These are phyloP conservation scores for Scylla paramamosain DNA, from an alignment of 1,140 invertebrate genomes.

Conservation along the genomic window DNA sequence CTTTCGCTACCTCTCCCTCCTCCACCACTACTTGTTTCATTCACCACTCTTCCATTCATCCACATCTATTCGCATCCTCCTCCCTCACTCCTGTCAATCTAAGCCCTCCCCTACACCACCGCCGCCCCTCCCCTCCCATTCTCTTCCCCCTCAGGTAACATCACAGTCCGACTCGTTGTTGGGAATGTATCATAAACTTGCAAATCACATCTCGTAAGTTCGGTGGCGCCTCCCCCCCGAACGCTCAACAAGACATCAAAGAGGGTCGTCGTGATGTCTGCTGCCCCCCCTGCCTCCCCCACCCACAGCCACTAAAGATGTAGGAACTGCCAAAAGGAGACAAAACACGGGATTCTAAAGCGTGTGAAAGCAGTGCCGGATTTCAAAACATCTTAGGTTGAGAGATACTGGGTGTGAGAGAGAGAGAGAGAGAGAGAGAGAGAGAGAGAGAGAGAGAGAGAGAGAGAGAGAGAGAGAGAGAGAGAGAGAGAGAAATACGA, in stretches of 20 bases:
- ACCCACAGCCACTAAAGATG: too few species aligned
- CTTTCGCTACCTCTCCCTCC: not conserved
- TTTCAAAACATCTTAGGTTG: not conserved
- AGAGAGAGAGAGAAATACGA: not conserved
- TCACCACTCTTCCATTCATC: not conserved
- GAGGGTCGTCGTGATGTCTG: too few species aligned
- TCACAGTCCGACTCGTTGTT: too few species aligned
- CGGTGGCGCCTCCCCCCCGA: too few species aligned
- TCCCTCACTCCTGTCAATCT: not conserved
- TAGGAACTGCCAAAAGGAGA: too few species aligned
- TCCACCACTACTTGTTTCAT: not conserved
- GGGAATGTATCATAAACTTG: too few species aligned
- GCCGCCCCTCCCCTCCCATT: too few species aligned
- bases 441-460: constrained; percentile 29
- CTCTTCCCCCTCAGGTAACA: too few species aligned
- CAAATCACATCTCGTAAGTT: too few species aligned
- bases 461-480: constrained; percentile 29
- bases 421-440: constrained; percentile 2
- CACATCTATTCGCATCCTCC: not conserved
- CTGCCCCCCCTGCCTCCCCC: too few species aligned
- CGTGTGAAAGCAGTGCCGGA: not conserved
- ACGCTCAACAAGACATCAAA: too few species aligned
- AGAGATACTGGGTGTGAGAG: not conserved
- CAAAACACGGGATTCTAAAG: not conserved
- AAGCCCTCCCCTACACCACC: too few species aligned